Conservation (phyloP, 1,140 invertebrate genomes). For the Bombus huntii region DNA sequence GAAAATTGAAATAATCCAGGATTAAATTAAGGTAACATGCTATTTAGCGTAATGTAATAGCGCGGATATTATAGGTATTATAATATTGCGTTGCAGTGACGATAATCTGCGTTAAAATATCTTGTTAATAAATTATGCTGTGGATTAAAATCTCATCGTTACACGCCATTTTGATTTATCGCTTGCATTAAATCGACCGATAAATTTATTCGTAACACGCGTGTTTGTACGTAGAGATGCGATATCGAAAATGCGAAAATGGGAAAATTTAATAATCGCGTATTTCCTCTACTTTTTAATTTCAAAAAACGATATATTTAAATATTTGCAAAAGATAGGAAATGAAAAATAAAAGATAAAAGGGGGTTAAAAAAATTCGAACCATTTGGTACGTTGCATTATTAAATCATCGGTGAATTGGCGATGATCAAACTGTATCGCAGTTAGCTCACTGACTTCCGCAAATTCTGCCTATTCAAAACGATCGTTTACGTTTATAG, state of each 20-base stretch:
- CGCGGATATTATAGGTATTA: background rate
- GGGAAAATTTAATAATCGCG: background rate
- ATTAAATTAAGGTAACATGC: slow-evolving; percentile 22
- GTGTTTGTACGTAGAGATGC: background rate
- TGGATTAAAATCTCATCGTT: slow-evolving; percentile 41
- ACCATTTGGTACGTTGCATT: background rate
- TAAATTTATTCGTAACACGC: slow-evolving; percentile 17
- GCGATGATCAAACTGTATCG: background rate
- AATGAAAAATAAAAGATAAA: background rate
- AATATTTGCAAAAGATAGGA: background rate
- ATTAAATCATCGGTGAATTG: background rate
- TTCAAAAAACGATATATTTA: background rate
- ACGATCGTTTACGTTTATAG: slow-evolving; percentile 40
- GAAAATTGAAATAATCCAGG: slow-evolving; percentile 11
- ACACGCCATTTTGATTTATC: background rate
- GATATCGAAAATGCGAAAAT: background rate
- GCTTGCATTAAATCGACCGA: slow-evolving; percentile 6
- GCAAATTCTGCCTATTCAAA: background rate
- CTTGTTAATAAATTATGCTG: slow-evolving; percentile 35
- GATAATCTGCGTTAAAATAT: slow-evolving; percentile 44
- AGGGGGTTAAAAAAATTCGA: too few relatives aligned
- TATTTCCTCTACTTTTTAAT: background rate
- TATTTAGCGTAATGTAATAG: slow-evolving; percentile 31
- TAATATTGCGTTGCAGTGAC: background rate
- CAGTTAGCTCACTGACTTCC: background rate